Evolutionary conservation across 2,113 vertebrate genomes (phyloP).

Genomic region (Tonatia bakeri): DNA sequence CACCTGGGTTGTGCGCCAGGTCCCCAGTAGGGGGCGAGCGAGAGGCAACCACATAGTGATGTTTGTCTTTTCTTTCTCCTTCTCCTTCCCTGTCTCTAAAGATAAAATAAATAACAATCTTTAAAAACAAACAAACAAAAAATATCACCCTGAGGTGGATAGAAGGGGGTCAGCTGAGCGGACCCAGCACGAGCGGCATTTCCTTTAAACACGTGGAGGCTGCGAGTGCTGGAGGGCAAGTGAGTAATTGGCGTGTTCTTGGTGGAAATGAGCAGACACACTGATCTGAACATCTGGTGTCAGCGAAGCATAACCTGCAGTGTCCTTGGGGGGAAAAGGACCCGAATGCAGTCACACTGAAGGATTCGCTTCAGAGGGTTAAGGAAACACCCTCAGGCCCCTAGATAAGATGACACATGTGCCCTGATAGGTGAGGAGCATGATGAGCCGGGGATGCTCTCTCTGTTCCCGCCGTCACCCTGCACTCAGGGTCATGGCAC

Average conservation of each 20-base stretch:
- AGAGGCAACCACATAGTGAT: no score
- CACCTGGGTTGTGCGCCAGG: no score
- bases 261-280: not conserved
- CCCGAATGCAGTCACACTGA: not conserved
- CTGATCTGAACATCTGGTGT: slow-evolving; percentile 41
- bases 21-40: no score
- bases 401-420: not conserved
- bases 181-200: slow-evolving; percentile 64
- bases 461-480: not conserved
- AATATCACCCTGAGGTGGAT: no score
- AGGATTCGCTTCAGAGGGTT: not conserved
- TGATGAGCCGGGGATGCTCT: not conserved
- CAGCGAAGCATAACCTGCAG: slow-evolving; percentile 41
- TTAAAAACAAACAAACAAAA: no score
- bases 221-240: slow-evolving; percentile 37
- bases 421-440: not conserved
- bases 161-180: not conserved
- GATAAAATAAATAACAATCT: no score
- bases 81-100: no score
- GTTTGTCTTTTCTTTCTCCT: no score
- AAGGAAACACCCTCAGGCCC: not conserved
- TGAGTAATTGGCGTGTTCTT: slow-evolving; percentile 34
- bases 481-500: no score
- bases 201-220: slow-evolving; percentile 86
- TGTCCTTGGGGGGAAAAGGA: slow-evolving; percentile 3